Percentiles rank a stretch among this genome's conserved stretches.
Evolutionary conservation across 2,888 invertebrate genomes (phyloP).

Genomic region (Nemotelus pantherinus): DNA sequence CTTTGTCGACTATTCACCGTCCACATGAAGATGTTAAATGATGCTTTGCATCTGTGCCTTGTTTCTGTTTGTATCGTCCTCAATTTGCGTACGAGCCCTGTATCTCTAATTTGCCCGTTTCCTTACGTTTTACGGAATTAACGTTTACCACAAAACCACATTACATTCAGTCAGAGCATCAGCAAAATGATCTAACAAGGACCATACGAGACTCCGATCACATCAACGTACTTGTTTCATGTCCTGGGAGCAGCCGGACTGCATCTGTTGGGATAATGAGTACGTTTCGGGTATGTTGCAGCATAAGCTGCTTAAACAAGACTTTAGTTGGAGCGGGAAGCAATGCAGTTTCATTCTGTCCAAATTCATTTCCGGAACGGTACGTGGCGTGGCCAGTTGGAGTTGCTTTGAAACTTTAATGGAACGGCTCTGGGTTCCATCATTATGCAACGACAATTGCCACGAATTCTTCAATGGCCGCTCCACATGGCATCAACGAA

Average conservation of each 20-base stretch:
- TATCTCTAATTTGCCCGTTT: background rate
- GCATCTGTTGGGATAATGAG: conserved; percentile 14
- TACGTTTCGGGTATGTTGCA: background rate
- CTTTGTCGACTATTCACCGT: background rate
- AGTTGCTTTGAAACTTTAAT: too few relatives aligned
- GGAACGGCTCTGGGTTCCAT: too few relatives aligned
- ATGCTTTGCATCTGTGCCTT: conserved; percentile 6
- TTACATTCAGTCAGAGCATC: conserved; percentile 32
- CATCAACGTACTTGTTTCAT: background rate
- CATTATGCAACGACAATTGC: too few relatives aligned
- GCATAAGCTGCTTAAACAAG: background rate
- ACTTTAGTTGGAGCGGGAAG: too few relatives aligned
- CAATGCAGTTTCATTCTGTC: too few relatives aligned
- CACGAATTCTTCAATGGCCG: too few relatives aligned
- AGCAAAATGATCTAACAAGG: conserved; percentile 30
- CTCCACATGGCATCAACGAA: too few relatives aligned
- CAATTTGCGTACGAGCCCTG: background rate
- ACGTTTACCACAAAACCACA: conserved; percentile 32
- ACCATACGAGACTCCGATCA: background rate
- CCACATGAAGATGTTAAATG: conserved; percentile 28
- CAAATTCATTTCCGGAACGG: too few relatives aligned
- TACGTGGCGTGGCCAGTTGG: too few relatives aligned
- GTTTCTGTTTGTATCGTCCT: background rate
- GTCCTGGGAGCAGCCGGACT: background rate
- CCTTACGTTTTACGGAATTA: conserved; percentile 16